Evolutionary conservation across 2,113 vertebrate genomes (phyloP).

Genomic region (Zosterops lateralis): DNA sequence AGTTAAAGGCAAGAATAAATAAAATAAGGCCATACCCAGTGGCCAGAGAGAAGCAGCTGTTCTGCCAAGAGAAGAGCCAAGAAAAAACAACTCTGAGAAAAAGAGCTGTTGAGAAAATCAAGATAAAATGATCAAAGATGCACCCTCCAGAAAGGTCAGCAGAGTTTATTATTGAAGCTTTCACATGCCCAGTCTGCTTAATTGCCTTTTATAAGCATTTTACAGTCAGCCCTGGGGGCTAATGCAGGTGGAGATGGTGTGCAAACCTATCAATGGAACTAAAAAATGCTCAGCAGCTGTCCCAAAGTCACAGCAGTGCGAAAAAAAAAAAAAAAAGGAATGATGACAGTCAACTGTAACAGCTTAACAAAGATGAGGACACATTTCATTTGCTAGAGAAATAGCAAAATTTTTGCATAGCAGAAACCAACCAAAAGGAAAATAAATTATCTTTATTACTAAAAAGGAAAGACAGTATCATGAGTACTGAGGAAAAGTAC

Average conservation of each 20-base stretch:
- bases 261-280: background rate
- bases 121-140: constrained; percentile 53
- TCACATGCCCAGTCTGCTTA: background rate
- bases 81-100: constrained; percentile 32
- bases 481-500: background rate
- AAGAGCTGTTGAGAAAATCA: constrained; percentile 25
- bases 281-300: background rate
- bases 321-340: background rate
- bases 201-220: background rate
- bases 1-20: constrained; percentile 51
- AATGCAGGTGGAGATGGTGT: background rate
- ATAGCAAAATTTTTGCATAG: background rate
- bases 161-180: background rate
- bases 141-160: background rate
- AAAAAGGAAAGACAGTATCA: background rate
- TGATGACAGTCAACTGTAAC: background rate
- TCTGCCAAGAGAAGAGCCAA: constrained; percentile 56
- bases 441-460: background rate
- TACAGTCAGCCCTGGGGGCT: background rate
- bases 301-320: background rate
- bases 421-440: background rate
- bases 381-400: background rate
- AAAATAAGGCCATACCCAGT: constrained; percentile 49
- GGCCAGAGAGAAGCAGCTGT: constrained; percentile 43
- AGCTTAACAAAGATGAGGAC: background rate